phyloP scores from a whole-genome alignment of 2,797 vertebrate species.

The Yasuhikotakia modesta region DNA sequence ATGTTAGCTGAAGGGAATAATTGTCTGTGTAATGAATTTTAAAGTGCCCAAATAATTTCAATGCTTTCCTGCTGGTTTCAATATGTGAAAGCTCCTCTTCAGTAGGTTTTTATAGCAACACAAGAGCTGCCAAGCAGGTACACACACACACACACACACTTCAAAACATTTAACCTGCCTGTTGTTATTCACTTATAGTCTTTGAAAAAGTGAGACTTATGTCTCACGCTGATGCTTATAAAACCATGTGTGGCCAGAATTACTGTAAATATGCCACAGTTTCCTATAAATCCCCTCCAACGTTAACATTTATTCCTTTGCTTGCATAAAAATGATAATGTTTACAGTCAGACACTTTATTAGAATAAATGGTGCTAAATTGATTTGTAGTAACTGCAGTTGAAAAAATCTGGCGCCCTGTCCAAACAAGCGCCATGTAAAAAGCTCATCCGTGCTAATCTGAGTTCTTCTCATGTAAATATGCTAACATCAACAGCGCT shows the following conservation, averaged over 20 bases:
- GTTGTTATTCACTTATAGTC: slow-evolving; percentile 2
- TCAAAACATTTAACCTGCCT: not conserved
- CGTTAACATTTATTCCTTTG: not conserved
- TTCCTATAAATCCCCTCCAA: not conserved
- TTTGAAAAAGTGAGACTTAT: not conserved
- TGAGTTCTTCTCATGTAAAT: no score
- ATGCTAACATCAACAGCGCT: no score
- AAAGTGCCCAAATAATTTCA: not conserved
- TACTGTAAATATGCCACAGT: not conserved
- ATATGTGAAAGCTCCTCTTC: not conserved
- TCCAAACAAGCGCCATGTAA: no score
- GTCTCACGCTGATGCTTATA: no score
- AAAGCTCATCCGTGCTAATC: no score
- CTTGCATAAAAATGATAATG: not conserved
- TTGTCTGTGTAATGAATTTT: slow-evolving; percentile 5
- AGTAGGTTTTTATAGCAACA: not conserved
- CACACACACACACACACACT: not conserved
- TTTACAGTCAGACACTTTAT: not conserved
- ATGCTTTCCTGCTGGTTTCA: not conserved
- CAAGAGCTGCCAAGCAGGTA: not conserved
- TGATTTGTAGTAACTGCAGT: not conserved
- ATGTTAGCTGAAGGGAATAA: not conserved
- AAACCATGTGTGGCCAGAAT: no score
- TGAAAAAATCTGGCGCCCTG: no score
- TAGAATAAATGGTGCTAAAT: no score